These are phyloP conservation scores for Sander lucioperca DNA, from an alignment of 2,113 vertebrate species.

Conservation along the genomic window DNA sequence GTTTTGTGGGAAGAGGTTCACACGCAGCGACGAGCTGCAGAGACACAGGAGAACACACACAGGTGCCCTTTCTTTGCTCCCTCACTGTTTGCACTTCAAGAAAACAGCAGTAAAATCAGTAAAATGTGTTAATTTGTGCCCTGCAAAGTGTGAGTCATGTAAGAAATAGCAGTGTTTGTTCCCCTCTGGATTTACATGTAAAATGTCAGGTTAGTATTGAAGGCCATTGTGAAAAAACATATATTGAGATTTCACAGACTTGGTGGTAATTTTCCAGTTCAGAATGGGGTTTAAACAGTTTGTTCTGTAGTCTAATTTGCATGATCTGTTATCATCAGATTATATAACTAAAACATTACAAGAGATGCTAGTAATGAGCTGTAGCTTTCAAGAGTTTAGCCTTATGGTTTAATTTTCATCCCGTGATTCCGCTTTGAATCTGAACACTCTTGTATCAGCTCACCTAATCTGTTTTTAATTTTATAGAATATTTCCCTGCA, in stretches of 20 bases:
- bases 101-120: constrained; percentile 58
- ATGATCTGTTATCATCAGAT: constrained; percentile 17
- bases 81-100: constrained; percentile 52
- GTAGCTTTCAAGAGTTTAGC: neutral
- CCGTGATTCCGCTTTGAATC: neutral
- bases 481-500: neutral
- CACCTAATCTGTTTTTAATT: neutral
- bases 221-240: constrained; percentile 19
- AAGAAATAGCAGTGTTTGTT: constrained; percentile 40
- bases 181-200: constrained; percentile 34
- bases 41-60: constrained; percentile 98
- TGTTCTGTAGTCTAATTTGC: constrained; percentile 22
- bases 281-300: constrained; percentile 19
- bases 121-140: constrained; percentile 63
- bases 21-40: constrained; percentile 98
- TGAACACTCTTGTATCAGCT: neutral
- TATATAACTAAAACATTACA: constrained; percentile 6
- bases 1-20: constrained; percentile 99
- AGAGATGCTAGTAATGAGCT: neutral
- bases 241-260: constrained; percentile 34
- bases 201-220: constrained; percentile 46
- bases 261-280: constrained; percentile 35
- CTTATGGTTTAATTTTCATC: neutral
- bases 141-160: constrained; percentile 44
- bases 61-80: constrained; percentile 83